These are phyloP conservation scores for Oncorhynchus gorbuscha DNA, from an alignment of 2,113 vertebrate genomes.

Conservation along the genomic window DNA sequence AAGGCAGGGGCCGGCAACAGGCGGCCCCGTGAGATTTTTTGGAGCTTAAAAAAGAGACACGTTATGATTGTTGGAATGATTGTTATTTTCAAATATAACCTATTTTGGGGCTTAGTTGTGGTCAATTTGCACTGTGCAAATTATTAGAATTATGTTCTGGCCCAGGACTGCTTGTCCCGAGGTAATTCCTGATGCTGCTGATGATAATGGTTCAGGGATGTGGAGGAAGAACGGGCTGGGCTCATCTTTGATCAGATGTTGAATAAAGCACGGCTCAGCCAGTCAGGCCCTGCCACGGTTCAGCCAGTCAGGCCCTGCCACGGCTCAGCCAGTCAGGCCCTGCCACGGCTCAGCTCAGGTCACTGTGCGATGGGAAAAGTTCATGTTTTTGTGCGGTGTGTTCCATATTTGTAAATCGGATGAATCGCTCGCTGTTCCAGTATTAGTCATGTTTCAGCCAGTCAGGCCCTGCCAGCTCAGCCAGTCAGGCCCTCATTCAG, in stretches of 20 bases:
- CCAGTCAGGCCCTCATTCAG: too few species aligned
- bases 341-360: slow-evolving; percentile 29
- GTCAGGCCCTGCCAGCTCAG: too few species aligned
- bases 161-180: neutral
- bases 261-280: slow-evolving; percentile 5
- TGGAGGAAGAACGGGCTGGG: slow-evolving; percentile 37
- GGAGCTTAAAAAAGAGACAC: too few species aligned
- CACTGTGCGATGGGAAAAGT: slow-evolving; percentile 3
- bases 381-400: slow-evolving; percentile 30
- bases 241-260: slow-evolving; percentile 47
- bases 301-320: too few species aligned
- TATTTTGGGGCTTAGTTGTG: too few species aligned
- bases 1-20: too few species aligned
- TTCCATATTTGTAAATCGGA: slow-evolving; percentile 55
- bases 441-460: slow-evolving; percentile 69
- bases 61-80: too few species aligned
- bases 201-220: slow-evolving; percentile 34
- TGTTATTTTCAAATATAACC: too few species aligned
- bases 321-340: neutral
- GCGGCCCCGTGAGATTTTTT: too few species aligned
- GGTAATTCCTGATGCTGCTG: slow-evolving; percentile 7
- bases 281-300: too few species aligned
- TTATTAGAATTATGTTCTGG: too few species aligned
- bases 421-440: slow-evolving; percentile 46
- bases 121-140: too few species aligned